Conservation (phyloP, 2,797 vertebrate species). For the Sebastolobus alascanus region DNA sequence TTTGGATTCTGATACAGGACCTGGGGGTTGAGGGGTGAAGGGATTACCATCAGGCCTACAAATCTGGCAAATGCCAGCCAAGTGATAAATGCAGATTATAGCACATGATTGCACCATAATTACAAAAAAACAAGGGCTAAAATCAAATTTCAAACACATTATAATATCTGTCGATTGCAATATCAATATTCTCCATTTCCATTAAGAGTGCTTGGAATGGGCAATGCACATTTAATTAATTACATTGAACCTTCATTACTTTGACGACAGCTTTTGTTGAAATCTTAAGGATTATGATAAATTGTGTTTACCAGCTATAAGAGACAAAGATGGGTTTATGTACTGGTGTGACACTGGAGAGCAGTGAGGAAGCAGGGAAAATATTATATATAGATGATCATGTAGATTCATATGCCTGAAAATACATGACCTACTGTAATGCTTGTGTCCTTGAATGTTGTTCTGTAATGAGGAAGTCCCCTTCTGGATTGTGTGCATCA, state of each 20-base stretch:
- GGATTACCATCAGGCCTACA: slow-evolving; percentile 48
- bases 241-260: slow-evolving; percentile 77
- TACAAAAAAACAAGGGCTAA: slow-evolving; percentile 68
- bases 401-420: background rate
- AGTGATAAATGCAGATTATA: slow-evolving; percentile 70
- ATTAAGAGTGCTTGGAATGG: slow-evolving; percentile 68
- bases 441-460: background rate
- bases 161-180: slow-evolving; percentile 78
- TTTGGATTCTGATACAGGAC: slow-evolving; percentile 36
- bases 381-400: background rate
- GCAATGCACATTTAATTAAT: slow-evolving; percentile 75
- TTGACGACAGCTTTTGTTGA: slow-evolving; percentile 73
- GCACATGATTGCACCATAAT: slow-evolving; percentile 76
- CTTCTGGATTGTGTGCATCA: background rate
- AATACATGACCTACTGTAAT: background rate
- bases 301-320: slow-evolving; percentile 76
- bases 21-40: slow-evolving; percentile 32
- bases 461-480: background rate
- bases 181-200: slow-evolving; percentile 76
- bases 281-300: slow-evolving; percentile 78
- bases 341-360: slow-evolving; percentile 50
- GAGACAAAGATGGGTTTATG: slow-evolving; percentile 54
- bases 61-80: slow-evolving; percentile 53
- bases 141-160: slow-evolving; percentile 77
- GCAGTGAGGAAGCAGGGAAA: background rate